Evolutionary conservation across 1,140 invertebrate genomes (phyloP), one percentile per base, ranked within the genome.

Genomic region (Neodiprion lecontei): DNA sequence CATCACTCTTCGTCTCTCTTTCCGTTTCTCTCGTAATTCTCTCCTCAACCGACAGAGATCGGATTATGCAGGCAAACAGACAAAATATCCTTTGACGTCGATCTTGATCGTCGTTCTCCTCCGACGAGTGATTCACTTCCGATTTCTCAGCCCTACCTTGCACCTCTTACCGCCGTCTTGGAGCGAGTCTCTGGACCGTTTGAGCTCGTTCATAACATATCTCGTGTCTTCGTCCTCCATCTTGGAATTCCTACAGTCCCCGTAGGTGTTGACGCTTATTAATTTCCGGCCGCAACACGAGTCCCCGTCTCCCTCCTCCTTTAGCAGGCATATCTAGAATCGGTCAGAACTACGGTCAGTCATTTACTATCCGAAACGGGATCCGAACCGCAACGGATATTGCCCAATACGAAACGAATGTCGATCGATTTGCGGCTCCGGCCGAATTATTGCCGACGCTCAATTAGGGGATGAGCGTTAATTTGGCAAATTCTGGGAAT

Each of bases 121-220:
- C 28, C 28, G 28, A 40, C 28, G 28, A 40, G 2, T 40, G 28
- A 5, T 50, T 71, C 70, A 71, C 70, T 71, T 71, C 12, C 70
- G 70, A 71, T 48, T 40, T 50, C 70, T 23, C 17, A 71, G 23
- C 12, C 70, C 69, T 76, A 81, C 81, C 73, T 79, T 81, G 50
- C 70, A 69, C 78, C 74, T 75, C 72, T 65, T 74, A 12, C 53
- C 53, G 17, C 66, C 72, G 67, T 77, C 79, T 12, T 77, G 72
- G 74, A 83, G 76, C 9, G 81, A 81, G 68, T 82, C 80, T 17
- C 77, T 76, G 9, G 82, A 83, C 23, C 81, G 81, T 67, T 82
- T 83, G 71, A 83, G 40, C 70, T 83, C 81, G 67, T 84, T 76
- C 28, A 83, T 78, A 28, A 82, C 78, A 70, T 82, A 82, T 74